Evolutionary conservation across 1,140 invertebrate genomes (phyloP), one percentile per base, ranked within the genome.

Genomic region (Agrilus planipennis): DNA sequence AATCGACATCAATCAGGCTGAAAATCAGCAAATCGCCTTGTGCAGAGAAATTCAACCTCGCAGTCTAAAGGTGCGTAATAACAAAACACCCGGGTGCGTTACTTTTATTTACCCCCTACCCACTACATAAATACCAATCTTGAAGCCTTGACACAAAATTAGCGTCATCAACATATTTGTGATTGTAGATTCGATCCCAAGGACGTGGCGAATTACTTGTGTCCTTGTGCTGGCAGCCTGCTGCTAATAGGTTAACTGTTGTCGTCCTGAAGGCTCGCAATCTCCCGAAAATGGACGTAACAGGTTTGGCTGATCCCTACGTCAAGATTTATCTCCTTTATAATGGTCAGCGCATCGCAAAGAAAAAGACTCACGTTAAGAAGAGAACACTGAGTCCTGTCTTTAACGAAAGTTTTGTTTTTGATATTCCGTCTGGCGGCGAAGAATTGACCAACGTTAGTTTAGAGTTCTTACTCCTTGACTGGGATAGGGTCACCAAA

Each of bases 301-400:
- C 89, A 31, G 91, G 91, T 6, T 69, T 92, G n/a, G 88, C 88
- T 68, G 94, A 89, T 70, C 85, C 85, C 29, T 80, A 88, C 58
- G 93, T 98, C 3, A 99, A 99, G 63, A 91, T 99, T 57, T 97
- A 98, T 66, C 71, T 99, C 49, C 70, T 96, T 5, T 57, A 54
- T 35, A 94, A 98, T 64, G 87, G 88, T n/a, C 91, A 97, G 61
- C 77, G 93, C 42, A 89, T 99, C 48, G 88, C 89, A 28, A 99
- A 98, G 70, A 97, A 97, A 74, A 98, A 98, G 70, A 99, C 95
- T 0, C 92, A 96, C 58, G 91, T 98, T 17, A 97, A 97, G 72
- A 98, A 96, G 61, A 77, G 91, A 21, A 98, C 94, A 2, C 69
- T 95, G 37, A 95, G 92, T 67, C 95, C 95, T 0, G 90, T 99